Evolutionary conservation across 2,113 vertebrate genomes (phyloP), one percentile per base, ranked within the genome.

Genomic region (Aramus guarauna): DNA sequence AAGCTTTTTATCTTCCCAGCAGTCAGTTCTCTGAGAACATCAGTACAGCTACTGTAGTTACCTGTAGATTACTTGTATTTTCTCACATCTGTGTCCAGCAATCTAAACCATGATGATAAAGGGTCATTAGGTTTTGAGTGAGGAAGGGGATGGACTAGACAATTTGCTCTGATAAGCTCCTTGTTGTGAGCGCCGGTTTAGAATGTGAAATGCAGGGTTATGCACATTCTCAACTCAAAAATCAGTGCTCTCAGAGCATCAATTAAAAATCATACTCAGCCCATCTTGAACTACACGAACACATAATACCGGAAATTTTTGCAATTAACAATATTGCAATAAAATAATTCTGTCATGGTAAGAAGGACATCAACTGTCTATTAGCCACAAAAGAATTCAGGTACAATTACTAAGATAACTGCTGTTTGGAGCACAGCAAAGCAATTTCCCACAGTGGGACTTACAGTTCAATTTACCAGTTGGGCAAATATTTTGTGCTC

Each of bases 1-100:
- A 99, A 98, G 98, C 99, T 99, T 99, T 99, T 99, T 99, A 99
- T 99, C 99, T 98, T 99, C 99, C 98, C 99, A 99, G 99, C 98
- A 98, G 99, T 99, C 98, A 98, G 98, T 98, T 99, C 98, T 98
- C 98, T 98, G 98, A 99, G 98, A 98, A 99, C 99, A 98, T 98
- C 98, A 98, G 98, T 98, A 98, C 98, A 98, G 98, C 98, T 97
- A 98, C 98, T 98, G 98, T 98, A 98, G 98, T 99, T 99, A 98
- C 98, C 98, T 98, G 98, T 98, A 98, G 98, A 98, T 98, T 98
- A 98, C 98, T 99, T 98, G 97, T 99, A 99, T 99, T 99, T 99
- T 99, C 98, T 98, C 98, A 98, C 98, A 98, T 98, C 98, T 98
- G 98, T 98, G 98, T 98, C 98, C 98, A 98, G 98, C 98, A 98